Conservation (phyloP, 2,797 vertebrate species). For the Dryobates pubescens region DNA sequence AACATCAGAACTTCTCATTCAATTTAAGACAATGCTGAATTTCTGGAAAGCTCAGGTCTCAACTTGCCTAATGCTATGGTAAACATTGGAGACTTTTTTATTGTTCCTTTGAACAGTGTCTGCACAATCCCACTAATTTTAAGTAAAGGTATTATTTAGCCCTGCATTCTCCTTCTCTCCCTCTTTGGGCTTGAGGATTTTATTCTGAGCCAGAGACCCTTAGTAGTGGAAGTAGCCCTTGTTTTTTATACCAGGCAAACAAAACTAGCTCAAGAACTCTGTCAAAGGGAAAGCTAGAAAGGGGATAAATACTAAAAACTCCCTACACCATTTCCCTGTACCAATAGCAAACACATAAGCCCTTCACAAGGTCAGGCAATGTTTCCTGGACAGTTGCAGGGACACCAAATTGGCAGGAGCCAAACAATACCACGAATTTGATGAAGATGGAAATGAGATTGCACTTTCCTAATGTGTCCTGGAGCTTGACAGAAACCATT, state of each 20-base stretch:
- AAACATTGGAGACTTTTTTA: background rate
- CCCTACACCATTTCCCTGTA: background rate
- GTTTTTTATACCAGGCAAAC: background rate
- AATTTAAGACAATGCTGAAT: background rate
- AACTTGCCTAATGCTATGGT: background rate
- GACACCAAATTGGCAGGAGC: constrained; percentile 28
- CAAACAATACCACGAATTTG: constrained; percentile 51
- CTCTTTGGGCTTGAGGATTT: background rate
- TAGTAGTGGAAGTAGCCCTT: background rate
- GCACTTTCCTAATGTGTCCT: constrained; percentile 60
- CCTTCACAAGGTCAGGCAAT: background rate
- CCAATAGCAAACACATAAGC: background rate
- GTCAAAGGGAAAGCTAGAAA: background rate
- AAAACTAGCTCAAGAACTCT: background rate
- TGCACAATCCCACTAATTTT: background rate
- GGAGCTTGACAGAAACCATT: constrained; percentile 58
- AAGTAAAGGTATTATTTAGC: background rate
- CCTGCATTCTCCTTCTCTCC: background rate
- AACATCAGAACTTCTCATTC: background rate
- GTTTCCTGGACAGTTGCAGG: constrained; percentile 38
- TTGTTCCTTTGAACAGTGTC: background rate
- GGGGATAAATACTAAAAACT: background rate
- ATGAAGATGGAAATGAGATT: constrained; percentile 53
- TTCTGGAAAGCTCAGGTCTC: background rate
- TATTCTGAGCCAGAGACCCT: background rate